These are phyloP conservation scores for Podarcis cretensis DNA, from an alignment of 2,113 vertebrate genomes.

Conservation along the genomic window DNA sequence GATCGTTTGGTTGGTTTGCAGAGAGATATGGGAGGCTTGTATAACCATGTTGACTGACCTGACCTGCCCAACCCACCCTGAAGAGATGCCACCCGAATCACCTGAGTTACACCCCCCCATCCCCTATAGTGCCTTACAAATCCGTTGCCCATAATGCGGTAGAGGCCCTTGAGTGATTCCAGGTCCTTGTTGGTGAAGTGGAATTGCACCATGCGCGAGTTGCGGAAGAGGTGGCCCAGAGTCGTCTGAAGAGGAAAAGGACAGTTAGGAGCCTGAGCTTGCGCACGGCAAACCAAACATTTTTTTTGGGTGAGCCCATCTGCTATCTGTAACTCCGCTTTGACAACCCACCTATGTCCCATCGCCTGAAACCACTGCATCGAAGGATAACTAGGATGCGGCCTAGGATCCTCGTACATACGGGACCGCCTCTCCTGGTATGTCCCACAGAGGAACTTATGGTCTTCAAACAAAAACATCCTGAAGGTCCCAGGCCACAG, in stretches of 20 bases:
- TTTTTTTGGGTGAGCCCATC: too few relatives aligned
- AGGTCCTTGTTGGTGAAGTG: conserved; percentile 94
- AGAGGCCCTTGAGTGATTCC: conserved; percentile 91
- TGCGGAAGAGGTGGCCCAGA: conserved; percentile 90
- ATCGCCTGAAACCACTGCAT: too few relatives aligned
- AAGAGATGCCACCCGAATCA: not conserved
- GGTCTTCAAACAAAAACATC: too few relatives aligned
- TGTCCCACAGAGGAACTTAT: too few relatives aligned
- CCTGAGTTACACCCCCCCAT: not conserved
- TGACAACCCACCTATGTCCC: too few relatives aligned
- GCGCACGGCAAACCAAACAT: not conserved
- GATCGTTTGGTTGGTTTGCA: too few relatives aligned
- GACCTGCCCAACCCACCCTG: not conserved
- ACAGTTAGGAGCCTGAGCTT: not conserved
- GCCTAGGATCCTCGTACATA: too few relatives aligned
- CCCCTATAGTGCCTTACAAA: conserved; percentile 80
- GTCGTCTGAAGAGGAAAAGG: conserved; percentile 78
- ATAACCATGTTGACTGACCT: not conserved
- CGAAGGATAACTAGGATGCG: too few relatives aligned
- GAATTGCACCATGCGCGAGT: conserved; percentile 95
- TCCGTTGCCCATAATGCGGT: conserved; percentile 92
- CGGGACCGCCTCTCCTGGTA: too few relatives aligned
- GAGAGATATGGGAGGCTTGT: not conserved
- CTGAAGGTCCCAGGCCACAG: too few relatives aligned
- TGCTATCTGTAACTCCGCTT: too few relatives aligned